These are phyloP conservation scores for Hydrotaea cyrtoneurina DNA, from an alignment of 2,888 invertebrate species.

Conservation along the genomic window DNA sequence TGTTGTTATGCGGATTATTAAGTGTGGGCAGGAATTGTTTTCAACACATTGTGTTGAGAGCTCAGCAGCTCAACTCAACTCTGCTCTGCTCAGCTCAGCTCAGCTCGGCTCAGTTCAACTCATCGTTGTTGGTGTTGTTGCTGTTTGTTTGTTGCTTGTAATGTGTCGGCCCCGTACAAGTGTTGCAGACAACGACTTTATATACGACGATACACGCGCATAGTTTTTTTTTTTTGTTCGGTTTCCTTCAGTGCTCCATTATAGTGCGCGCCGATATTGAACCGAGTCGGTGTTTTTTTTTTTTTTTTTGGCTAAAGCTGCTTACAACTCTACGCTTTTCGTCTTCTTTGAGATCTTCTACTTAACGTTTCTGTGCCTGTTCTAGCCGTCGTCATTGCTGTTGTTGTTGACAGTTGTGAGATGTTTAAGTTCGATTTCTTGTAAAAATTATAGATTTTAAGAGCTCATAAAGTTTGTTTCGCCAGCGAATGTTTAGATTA, in stretches of 20 bases:
- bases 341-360: constrained; percentile 8
- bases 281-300: background rate
- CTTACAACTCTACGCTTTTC: constrained; percentile 5
- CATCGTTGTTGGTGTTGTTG: constrained; percentile 67
- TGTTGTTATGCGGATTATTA: constrained; percentile 63
- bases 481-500: constrained; percentile 41
- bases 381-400: background rate
- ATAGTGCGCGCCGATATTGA: constrained; percentile 30
- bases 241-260: constrained; percentile 28
- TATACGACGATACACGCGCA: constrained; percentile 52
- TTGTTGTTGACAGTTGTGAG: constrained; percentile 36
- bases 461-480: constrained; percentile 40
- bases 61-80: constrained; percentile 6
- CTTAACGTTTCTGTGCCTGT: background rate
- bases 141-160: constrained; percentile 57
- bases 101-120: constrained; percentile 7
- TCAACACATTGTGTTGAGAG: constrained; percentile 64
- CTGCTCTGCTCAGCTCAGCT: constrained; percentile 6
- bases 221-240: background rate
- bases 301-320: background rate
- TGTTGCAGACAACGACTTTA: constrained; percentile 66
- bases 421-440: constrained; percentile 46
- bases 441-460: constrained; percentile 48
- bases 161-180: constrained; percentile 65
- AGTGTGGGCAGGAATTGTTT: constrained; percentile 68